Evolutionary conservation across 2,797 vertebrate species (phyloP), one percentile per base, ranked within the genome.

Genomic region (Anolis apletophallus): DNA sequence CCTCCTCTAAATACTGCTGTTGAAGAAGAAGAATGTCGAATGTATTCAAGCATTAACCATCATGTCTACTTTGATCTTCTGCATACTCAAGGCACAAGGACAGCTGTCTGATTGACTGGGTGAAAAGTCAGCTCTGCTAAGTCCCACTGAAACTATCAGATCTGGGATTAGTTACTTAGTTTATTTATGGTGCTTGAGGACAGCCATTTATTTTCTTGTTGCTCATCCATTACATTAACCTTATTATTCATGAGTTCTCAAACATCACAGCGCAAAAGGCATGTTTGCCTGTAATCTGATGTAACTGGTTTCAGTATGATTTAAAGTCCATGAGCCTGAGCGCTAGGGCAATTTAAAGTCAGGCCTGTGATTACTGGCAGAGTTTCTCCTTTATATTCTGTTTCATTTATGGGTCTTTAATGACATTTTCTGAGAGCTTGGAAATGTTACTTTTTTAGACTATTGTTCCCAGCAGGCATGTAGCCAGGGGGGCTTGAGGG

Each of bases 201-300:
- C n/a, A 34, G 72, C 72, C 73, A 29, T 67, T 21, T 36, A 80
- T 72, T 75, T 67, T 75, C 57, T 36, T 80, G 79, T 75, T 74
- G 74, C 46, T 81, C 78, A 67, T 64, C 57, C 79, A 74, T 81
- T 86, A 75, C 46, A 73, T 64, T 67, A 67, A 75, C 10, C 73
- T 79, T 26, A 64, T 86, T 86, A 75, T 86, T 86, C 32, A 55
- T 81, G 64, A 57, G 34, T 75, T 86, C 46, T 52, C 78, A 64
- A 80, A 55, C 46, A 54, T 67, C 73, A 54, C n/a, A 67, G 71
- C 23, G 55, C 57, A 81, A 55, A 81, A 75, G 71, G 59, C 23
- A 74, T 21, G 2, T 81, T 61, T 67, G 71, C 69, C 59, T 80
- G 69, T 81, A 74, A 86, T 86, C 85, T 67, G 71, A 86, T 55